A percentile compares a stretch with the other conserved stretches of the same genome.
Evolutionary conservation across 2,888 invertebrate genomes (phyloP).

Genomic region (Clivina fossor): DNA sequence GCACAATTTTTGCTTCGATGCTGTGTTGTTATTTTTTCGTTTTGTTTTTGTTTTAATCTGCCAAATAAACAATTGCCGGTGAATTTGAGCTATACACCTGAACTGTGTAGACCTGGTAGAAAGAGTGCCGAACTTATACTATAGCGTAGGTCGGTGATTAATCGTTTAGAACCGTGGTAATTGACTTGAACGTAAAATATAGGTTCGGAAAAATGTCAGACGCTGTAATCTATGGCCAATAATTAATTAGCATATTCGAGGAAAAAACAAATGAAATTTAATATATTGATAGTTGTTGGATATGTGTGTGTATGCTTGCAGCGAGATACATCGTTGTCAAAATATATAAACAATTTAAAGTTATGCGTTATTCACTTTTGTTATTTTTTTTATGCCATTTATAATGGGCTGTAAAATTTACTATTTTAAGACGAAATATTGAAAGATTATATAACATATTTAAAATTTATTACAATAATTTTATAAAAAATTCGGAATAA

Average conservation of each 20-base stretch:
- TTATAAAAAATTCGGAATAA: too few species aligned
- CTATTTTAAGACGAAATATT: too few species aligned
- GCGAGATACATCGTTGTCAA: conserved; percentile 3
- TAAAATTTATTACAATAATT: too few species aligned
- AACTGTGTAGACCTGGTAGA: too few species aligned
- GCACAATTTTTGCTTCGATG: conserved; percentile 10
- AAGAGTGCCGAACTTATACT: too few species aligned
- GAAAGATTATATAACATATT: too few species aligned
- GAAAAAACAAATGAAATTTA: conserved; percentile 23
- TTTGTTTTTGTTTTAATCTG: neutral
- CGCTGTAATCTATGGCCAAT: conserved; percentile 23
- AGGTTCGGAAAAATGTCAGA: conserved; percentile 22
- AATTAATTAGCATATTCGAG: conserved; percentile 29
- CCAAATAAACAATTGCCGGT: conserved; percentile 29
- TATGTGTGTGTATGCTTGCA: too few species aligned
- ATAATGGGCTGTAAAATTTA: too few species aligned
- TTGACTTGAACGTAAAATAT: conserved; percentile 33
- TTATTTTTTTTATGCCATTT: too few species aligned
- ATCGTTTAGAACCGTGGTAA: conserved; percentile 19
- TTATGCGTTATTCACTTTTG: too few species aligned
- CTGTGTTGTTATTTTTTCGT: too few species aligned
- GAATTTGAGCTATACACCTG: too few species aligned
- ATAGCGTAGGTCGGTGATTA: conserved; percentile 29
- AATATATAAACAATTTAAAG: conserved; percentile 17
- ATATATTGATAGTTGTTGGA: conserved; percentile 1